phyloP scores from a whole-genome alignment of 2,113 vertebrate species.

The Pluvialis apricaria region DNA sequence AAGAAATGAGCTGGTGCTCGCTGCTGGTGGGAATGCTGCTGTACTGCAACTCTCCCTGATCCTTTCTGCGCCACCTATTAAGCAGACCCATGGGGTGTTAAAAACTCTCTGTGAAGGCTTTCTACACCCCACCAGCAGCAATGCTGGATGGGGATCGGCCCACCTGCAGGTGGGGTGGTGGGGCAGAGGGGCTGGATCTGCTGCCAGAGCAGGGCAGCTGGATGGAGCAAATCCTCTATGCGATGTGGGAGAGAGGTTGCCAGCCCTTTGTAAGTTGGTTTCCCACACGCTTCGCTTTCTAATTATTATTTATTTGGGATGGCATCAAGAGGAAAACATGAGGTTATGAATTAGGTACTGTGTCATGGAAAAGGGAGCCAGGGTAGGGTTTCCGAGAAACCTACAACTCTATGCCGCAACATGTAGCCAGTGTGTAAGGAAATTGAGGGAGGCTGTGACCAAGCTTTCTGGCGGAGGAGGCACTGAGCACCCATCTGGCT shows the following conservation, averaged over 20 bases:
- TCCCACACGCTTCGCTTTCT: not conserved
- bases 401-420: fast-evolving
- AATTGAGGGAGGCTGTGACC: not conserved
- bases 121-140: not conserved
- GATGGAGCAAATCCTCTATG: not conserved
- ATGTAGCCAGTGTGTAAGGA: not conserved
- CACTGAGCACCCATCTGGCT: not conserved
- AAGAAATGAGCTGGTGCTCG: not conserved
- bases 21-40: not conserved
- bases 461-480: not conserved
- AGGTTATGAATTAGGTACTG: not conserved
- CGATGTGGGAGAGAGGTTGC: not conserved
- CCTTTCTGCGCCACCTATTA: not conserved
- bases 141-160: not conserved
- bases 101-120: not conserved
- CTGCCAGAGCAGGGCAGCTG: not conserved
- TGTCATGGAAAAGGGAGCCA: not conserved
- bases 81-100: not conserved
- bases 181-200: not conserved
- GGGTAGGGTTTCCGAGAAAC: not conserved
- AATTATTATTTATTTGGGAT: not conserved
- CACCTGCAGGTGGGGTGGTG: fast-evolving
- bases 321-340: not conserved
- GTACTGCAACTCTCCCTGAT: not conserved
- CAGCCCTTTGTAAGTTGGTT: not conserved